These are phyloP conservation scores for Scylla paramamosain DNA, from an alignment of 1,140 invertebrate genomes.

Conservation along the genomic window DNA sequence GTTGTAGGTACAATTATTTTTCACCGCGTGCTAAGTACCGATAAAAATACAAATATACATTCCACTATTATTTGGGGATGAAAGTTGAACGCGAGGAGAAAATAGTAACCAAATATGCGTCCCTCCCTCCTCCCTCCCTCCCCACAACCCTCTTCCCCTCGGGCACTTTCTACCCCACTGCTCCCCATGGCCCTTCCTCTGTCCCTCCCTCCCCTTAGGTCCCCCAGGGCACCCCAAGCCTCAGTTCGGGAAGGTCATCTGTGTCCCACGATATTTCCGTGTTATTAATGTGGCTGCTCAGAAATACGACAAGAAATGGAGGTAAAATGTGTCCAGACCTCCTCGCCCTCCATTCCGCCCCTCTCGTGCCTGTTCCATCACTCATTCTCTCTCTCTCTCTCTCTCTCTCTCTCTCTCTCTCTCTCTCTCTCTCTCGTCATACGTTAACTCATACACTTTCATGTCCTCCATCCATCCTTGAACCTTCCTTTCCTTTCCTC, in stretches of 20 bases:
- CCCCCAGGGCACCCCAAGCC: not conserved
- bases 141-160: not conserved
- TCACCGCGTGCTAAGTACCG: no score
- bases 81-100: not conserved
- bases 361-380: not conserved
- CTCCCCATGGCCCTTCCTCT: not conserved
- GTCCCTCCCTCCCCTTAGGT: not conserved
- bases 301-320: not conserved
- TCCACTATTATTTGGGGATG: no score
- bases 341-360: not conserved
- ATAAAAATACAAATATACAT: no score
- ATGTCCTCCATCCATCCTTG: not conserved
- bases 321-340: not conserved
- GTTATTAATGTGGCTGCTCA: not conserved
- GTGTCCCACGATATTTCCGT: not conserved
- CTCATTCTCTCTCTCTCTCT: constrained; percentile 50
- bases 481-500: not conserved
- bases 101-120: not conserved
- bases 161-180: not conserved
- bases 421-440: constrained; percentile 45
- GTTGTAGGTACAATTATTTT: no score
- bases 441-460: not conserved
- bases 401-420: constrained; percentile 59
- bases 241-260: not conserved
- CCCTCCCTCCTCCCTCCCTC: not conserved